Percentiles rank a stretch among this genome's conserved stretches.
Evolutionary conservation across 1,140 invertebrate genomes (phyloP).

Genomic region (Cherax destructor): DNA sequence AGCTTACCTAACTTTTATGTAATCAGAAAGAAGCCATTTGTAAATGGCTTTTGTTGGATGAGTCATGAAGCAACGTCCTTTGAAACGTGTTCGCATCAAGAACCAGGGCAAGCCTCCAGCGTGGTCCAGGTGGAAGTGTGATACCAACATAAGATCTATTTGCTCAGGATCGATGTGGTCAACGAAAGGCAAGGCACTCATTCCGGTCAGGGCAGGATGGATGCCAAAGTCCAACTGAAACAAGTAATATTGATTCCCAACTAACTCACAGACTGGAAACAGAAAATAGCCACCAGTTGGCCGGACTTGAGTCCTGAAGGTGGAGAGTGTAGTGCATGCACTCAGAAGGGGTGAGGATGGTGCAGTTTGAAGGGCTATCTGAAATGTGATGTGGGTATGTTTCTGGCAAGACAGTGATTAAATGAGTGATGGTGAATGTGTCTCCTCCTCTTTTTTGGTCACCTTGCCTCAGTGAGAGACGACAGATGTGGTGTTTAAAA

Average conservation of each 20-base stretch:
- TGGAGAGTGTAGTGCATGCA: too few species aligned
- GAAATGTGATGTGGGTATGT: too few species aligned
- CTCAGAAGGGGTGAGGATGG: too few species aligned
- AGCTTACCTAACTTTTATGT: slow-evolving; percentile 91
- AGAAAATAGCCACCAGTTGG: too few species aligned
- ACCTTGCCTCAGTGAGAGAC: too few species aligned
- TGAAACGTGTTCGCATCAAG: slow-evolving; percentile 97
- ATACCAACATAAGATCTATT: slow-evolving; percentile 96
- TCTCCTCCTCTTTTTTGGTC: too few species aligned
- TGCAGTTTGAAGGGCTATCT: too few species aligned
- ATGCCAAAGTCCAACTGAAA: slow-evolving; percentile 94
- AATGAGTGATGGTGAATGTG: too few species aligned
- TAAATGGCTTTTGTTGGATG: slow-evolving; percentile 99
- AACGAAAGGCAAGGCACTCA: slow-evolving; percentile 98
- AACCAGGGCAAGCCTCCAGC: slow-evolving; percentile 99
- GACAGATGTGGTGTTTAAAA: too few species aligned
- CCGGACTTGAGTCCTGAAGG: too few species aligned
- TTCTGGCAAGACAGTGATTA: too few species aligned
- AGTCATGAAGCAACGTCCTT: slow-evolving; percentile 99
- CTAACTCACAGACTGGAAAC: too few species aligned
- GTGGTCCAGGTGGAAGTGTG: slow-evolving; percentile 99
- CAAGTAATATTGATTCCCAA: neutral
- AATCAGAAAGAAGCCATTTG: slow-evolving; percentile 98
- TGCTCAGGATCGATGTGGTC: slow-evolving; percentile 96
- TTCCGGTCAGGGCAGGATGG: slow-evolving; percentile 96